Evolutionary conservation across 2,888 invertebrate species (phyloP).

Genomic region (Chesias legatella): DNA sequence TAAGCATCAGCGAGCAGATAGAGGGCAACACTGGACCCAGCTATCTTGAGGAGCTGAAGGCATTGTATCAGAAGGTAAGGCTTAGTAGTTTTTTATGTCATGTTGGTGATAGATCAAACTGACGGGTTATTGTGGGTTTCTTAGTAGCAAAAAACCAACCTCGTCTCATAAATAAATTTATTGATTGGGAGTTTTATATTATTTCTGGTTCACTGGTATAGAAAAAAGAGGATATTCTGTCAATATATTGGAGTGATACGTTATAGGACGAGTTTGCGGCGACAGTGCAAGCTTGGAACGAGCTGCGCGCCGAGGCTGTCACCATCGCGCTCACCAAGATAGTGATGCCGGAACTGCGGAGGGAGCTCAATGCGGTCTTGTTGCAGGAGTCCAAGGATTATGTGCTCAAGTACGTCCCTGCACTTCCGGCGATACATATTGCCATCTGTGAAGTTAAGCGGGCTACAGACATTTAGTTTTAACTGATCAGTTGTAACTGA

Average conservation of each 20-base stretch:
- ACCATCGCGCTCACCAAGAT: constrained; percentile 92
- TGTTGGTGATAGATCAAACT: too few species aligned
- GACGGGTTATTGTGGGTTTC: too few species aligned
- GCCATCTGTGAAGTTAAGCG: too few species aligned
- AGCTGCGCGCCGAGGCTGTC: constrained; percentile 91
- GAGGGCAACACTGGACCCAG: constrained; percentile 88
- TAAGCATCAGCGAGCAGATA: constrained; percentile 86
- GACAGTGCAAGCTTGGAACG: constrained; percentile 97
- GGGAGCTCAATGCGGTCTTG: constrained; percentile 90
- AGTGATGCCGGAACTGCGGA: constrained; percentile 92
- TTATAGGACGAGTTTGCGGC: constrained; percentile 94
- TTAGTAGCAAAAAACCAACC: too few species aligned
- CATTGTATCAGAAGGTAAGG: constrained; percentile 88
- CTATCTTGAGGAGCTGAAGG: constrained; percentile 94
- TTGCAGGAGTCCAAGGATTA: constrained; percentile 93
- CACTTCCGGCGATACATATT: too few species aligned
- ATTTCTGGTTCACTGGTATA: too few species aligned
- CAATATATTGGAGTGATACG: background rate
- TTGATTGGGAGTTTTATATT: too few species aligned
- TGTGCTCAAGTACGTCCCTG: constrained; percentile 80
- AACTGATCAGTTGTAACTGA: too few species aligned
- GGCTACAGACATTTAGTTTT: too few species aligned
- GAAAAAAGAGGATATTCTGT: too few species aligned
- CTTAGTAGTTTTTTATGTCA: background rate
- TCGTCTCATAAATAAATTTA: too few species aligned